These are phyloP conservation scores for Linurgus olivaceus DNA, from an alignment of 2,797 vertebrate genomes.

Conservation along the genomic window DNA sequence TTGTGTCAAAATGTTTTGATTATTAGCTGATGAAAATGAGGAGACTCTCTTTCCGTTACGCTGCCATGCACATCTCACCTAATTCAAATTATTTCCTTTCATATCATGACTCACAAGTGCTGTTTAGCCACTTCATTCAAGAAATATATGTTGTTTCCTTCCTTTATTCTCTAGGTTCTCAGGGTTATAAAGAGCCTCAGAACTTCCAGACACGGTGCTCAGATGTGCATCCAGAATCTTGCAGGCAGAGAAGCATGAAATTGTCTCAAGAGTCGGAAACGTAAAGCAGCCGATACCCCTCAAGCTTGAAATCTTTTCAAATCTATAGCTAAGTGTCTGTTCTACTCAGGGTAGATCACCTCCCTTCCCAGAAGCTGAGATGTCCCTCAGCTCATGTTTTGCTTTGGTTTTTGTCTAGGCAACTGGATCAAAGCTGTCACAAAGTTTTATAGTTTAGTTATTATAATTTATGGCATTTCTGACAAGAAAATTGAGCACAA, in stretches of 20 bases:
- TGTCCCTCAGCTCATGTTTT: neutral
- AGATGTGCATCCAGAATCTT: constrained; percentile 2
- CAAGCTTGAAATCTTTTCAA: neutral
- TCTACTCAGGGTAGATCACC: neutral
- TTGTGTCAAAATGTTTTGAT: constrained; percentile 75
- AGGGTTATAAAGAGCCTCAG: constrained; percentile 1
- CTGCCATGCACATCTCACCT: constrained; percentile 66
- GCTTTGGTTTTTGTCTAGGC: neutral
- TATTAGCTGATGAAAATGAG: constrained; percentile 78
- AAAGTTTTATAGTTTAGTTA: neutral
- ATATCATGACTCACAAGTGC: constrained; percentile 46
- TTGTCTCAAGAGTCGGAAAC: neutral
- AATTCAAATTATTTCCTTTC: constrained; percentile 71
- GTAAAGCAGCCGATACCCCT: neutral
- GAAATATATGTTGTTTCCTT: constrained; percentile 9
- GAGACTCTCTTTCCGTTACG: constrained; percentile 50
- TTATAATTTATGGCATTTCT: neutral
- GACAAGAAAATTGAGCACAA: neutral
- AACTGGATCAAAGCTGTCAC: neutral
- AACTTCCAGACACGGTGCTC: neutral
- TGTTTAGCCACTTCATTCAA: constrained; percentile 65
- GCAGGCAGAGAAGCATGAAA: neutral
- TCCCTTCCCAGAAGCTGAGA: neutral
- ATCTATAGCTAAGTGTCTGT: neutral
- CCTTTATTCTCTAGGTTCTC: neutral